These are phyloP conservation scores for Gasterosteus aculeatus DNA, from an alignment of 2,113 vertebrate species.

Conservation along the genomic window DNA sequence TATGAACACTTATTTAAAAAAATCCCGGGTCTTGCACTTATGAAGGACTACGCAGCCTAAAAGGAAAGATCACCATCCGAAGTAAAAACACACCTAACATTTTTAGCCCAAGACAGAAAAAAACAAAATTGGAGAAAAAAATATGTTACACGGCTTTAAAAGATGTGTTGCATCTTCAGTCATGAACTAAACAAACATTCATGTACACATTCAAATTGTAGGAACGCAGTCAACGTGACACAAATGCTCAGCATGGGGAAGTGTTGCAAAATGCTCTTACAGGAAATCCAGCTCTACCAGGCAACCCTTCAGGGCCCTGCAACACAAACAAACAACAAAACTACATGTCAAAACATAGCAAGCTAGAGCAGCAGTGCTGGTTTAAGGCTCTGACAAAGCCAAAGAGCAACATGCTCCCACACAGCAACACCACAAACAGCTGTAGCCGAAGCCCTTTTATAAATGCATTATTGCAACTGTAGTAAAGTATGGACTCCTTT, in stretches of 20 bases:
- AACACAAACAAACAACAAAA: constrained; percentile 43
- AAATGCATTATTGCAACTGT: neutral
- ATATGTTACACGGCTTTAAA: constrained; percentile 6
- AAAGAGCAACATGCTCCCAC: constrained; percentile 5
- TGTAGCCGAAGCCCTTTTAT: constrained; percentile 1
- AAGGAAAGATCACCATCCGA: neutral
- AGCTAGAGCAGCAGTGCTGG: constrained; percentile 8
- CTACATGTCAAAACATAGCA: neutral
- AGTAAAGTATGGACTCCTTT: neutral
- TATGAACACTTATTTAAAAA: no score
- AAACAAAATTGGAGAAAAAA: constrained; percentile 17
- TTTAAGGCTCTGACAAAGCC: neutral
- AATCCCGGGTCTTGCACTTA: neutral
- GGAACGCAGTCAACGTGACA: neutral
- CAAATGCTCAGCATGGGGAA: constrained; percentile 1
- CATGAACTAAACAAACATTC: neutral
- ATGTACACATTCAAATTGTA: neutral
- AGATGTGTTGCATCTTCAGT: neutral
- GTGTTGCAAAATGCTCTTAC: constrained; percentile 79
- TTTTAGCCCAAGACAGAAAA: constrained; percentile 40
- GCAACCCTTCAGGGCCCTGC: constrained; percentile 88
- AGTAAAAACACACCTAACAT: constrained; percentile 32
- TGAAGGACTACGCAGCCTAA: neutral
- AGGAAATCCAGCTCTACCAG: constrained; percentile 90
- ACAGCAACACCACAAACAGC: constrained; percentile 4